A percentile compares a stretch with the other conserved stretches of the same genome.
These are phyloP conservation scores for Polymixis lichenea DNA, from an alignment of 2,888 invertebrate genomes.

Conservation along the genomic window DNA sequence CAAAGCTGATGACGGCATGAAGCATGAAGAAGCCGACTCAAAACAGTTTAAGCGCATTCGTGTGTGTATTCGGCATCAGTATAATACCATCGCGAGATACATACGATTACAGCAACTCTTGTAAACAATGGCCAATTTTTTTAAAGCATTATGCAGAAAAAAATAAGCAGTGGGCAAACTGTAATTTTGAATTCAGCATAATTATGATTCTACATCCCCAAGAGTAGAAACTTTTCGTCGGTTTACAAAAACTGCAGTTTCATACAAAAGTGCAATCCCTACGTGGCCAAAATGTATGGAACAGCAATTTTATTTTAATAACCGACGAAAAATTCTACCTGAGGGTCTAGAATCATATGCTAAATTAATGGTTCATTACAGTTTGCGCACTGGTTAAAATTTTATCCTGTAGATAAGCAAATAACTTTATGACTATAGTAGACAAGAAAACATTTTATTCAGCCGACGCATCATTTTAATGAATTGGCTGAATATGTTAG, in stretches of 20 bases:
- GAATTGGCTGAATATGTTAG: neutral
- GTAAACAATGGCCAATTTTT: slow-evolving; percentile 41
- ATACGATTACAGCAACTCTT: slow-evolving; percentile 35
- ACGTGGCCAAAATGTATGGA: no score
- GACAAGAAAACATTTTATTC: neutral
- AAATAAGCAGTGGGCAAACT: no score
- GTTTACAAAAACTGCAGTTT: no score
- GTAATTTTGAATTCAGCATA: no score
- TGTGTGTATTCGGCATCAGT: slow-evolving; percentile 41
- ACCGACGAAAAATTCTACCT: no score
- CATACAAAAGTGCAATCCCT: no score
- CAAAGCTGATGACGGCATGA: neutral
- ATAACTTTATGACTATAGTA: neutral
- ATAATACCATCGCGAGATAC: slow-evolving; percentile 21
- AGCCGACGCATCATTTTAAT: neutral
- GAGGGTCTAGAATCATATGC: no score
- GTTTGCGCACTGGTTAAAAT: no score
- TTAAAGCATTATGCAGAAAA: neutral
- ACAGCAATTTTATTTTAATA: no score
- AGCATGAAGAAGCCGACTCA: slow-evolving; percentile 29
- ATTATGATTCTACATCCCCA: no score
- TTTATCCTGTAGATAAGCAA: neutral
- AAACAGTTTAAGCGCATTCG: slow-evolving; percentile 16
- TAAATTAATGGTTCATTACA: no score
- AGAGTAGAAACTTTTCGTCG: no score